These are phyloP conservation scores for Myiotriccus ornatus DNA, from an alignment of 2,797 vertebrate genomes.

Conservation along the genomic window DNA sequence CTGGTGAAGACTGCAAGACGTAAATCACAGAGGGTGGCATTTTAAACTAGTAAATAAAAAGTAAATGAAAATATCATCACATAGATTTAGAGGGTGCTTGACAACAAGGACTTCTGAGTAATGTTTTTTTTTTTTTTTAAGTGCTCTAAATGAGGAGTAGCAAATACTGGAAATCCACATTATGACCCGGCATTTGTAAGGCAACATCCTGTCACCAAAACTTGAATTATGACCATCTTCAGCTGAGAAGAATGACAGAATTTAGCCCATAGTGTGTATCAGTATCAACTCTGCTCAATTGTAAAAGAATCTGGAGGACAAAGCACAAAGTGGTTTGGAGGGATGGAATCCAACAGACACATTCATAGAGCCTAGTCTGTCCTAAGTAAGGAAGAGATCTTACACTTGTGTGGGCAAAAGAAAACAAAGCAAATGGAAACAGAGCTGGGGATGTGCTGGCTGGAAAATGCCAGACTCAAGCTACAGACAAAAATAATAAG, in stretches of 20 bases:
- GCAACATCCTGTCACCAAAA: neutral
- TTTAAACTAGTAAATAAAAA: slow-evolving; percentile 55
- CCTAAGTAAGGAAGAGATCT: neutral
- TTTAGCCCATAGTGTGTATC: neutral
- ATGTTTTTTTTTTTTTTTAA: neutral
- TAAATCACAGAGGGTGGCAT: slow-evolving; percentile 18
- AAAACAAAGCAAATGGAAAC: neutral
- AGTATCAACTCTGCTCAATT: neutral
- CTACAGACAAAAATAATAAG: neutral
- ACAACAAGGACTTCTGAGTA: slow-evolving; percentile 1
- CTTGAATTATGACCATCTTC: neutral
- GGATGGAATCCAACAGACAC: neutral
- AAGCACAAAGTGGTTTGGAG: neutral
- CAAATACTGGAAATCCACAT: neutral
- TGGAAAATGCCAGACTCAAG: neutral
- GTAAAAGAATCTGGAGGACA: neutral
- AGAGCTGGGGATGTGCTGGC: neutral
- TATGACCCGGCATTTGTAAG: neutral
- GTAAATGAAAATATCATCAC: slow-evolving; percentile 40
- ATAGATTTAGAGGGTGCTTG: slow-evolving; percentile 20
- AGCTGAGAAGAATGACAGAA: neutral
- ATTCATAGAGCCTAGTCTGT: neutral
- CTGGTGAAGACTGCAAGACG: slow-evolving; percentile 7
- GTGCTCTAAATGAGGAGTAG: neutral
- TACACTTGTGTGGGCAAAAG: neutral